phyloP scores from a whole-genome alignment of 2,888 invertebrate genomes.

The Priocnemis perturbator region DNA sequence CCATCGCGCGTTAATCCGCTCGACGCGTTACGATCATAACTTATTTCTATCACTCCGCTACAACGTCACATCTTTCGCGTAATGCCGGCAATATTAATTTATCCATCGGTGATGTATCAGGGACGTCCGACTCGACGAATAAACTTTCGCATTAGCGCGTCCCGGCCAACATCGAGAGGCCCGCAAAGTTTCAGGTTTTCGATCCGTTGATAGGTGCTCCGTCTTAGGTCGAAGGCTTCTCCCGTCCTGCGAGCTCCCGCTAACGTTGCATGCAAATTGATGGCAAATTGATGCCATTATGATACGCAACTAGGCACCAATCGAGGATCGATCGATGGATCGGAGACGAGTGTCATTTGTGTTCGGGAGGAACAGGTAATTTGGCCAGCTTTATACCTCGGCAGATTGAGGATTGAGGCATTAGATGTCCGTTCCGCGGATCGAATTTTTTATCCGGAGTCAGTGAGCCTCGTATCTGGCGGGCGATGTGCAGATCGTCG shows the following conservation, averaged over 20 bases:
- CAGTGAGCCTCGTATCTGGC: neutral
- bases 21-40: no score
- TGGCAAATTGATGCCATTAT: slow-evolving; percentile 45
- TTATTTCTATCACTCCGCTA: no score
- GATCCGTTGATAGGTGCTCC: slow-evolving; percentile 13
- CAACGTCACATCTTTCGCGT: no score
- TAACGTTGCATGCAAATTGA: slow-evolving; percentile 45
- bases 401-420: slow-evolving; percentile 4
- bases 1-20: no score
- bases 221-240: slow-evolving; percentile 1
- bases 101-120: no score
- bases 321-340: slow-evolving; percentile 45
- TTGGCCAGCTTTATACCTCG: neutral
- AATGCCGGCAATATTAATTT: no score
- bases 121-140: no score
- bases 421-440: neutral
- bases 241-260: neutral
- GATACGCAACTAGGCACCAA: slow-evolving; percentile 33
- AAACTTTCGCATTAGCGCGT: no score
- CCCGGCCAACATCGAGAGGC: no score
- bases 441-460: neutral
- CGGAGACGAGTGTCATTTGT: slow-evolving; percentile 3
- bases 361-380: neutral
- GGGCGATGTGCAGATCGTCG: neutral
- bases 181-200: slow-evolving; percentile 6